Conservation (phyloP, 2,113 vertebrate genomes). For the Passerina amoena region DNA sequence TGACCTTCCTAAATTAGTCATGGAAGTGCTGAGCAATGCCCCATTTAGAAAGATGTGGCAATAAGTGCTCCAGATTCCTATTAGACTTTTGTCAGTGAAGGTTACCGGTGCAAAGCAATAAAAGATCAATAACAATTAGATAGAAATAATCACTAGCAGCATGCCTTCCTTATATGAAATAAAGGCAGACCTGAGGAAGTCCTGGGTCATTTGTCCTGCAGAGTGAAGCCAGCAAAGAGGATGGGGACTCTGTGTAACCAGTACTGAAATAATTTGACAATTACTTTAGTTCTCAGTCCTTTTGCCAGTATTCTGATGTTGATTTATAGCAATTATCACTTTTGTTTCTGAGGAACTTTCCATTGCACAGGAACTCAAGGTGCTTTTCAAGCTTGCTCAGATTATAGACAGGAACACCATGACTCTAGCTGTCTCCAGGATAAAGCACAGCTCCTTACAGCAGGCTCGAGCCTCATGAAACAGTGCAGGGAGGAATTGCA, state of each 20-base stretch:
- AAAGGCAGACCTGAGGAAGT: background rate
- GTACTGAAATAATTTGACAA: background rate
- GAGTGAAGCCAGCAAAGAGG: background rate
- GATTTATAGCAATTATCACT: constrained; percentile 27
- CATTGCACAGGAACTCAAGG: constrained; percentile 18
- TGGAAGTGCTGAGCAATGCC: constrained; percentile 34
- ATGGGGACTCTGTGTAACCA: background rate
- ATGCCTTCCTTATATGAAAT: background rate
- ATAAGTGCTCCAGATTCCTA: constrained; percentile 19
- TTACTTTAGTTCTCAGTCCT: background rate
- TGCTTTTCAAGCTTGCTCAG: constrained; percentile 48
- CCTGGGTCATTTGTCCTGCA: constrained; percentile 5
- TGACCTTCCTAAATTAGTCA: constrained; percentile 18
- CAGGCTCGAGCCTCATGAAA: background rate
- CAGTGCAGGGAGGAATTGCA: background rate
- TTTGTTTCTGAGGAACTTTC: constrained; percentile 4
- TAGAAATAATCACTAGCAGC: constrained; percentile 10
- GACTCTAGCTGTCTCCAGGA: background rate
- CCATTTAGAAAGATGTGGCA: constrained; percentile 4
- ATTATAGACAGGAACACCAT: background rate
- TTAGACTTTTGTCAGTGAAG: constrained; percentile 27
- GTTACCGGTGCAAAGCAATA: constrained; percentile 10
- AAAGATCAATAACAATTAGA: constrained; percentile 49
- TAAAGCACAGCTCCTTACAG: background rate
- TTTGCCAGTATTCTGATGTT: background rate